Conservation (phyloP, 2,113 vertebrate species). For the Elephantulus edwardii region DNA sequence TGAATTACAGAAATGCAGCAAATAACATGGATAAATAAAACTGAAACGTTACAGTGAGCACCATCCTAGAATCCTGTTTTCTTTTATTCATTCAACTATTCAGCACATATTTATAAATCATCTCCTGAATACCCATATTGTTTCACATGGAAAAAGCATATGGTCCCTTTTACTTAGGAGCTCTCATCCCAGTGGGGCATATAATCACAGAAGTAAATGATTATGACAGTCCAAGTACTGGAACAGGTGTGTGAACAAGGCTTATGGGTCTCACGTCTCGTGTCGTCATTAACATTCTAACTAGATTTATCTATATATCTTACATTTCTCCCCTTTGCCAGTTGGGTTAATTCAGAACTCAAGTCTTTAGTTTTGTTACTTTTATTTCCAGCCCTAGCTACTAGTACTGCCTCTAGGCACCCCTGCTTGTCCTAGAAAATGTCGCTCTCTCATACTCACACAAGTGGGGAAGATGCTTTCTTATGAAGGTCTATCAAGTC, state of each 20-base stretch:
- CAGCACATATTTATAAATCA: not conserved
- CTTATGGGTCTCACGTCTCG: not conserved
- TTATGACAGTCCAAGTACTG: not conserved
- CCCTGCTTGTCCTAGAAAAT: constrained; percentile 27
- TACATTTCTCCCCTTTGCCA: not conserved
- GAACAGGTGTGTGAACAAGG: not conserved
- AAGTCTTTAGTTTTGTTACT: constrained; percentile 25
- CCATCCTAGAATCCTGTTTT: not conserved
- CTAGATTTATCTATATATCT: not conserved
- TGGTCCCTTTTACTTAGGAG: not conserved
- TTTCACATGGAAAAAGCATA: not conserved
- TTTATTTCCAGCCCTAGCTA: constrained; percentile 25
- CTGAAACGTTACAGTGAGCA: not conserved
- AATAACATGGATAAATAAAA: not conserved
- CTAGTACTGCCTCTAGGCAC: constrained; percentile 14
- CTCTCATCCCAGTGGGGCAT: not conserved
- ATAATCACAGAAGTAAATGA: not conserved
- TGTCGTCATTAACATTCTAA: not conserved
- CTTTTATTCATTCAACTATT: constrained; percentile 1
- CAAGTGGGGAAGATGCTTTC: not conserved
- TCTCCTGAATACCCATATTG: not conserved
- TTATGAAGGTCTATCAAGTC: not conserved
- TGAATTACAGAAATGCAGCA: not conserved
- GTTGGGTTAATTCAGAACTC: not conserved
- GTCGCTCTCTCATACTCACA: not conserved